Evolutionary conservation across 2,888 invertebrate species (phyloP).

Genomic region (Brachycybe producta): DNA sequence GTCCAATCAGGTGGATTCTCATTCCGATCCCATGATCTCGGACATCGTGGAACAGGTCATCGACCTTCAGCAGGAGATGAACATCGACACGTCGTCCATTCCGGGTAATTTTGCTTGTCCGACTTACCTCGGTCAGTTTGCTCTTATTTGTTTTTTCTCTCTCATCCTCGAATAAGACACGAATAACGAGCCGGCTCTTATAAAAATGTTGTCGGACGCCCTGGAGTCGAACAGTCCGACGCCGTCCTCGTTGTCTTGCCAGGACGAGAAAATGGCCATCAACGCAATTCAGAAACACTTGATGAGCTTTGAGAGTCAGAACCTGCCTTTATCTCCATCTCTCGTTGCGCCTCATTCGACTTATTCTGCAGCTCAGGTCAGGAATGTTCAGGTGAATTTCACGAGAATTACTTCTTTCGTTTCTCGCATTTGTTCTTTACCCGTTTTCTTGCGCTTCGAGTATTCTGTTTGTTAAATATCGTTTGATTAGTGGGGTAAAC

Average conservation of each 20-base stretch:
- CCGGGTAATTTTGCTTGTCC: too few relatives aligned
- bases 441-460: not conserved
- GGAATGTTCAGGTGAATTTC: too few relatives aligned
- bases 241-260: conserved; percentile 22
- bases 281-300: conserved; percentile 79
- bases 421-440: not conserved
- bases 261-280: conserved; percentile 62
- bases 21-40: conserved; percentile 46
- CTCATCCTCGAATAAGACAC: too few relatives aligned
- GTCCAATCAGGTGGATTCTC: conserved; percentile 17
- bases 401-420: not conserved
- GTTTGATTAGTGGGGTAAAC: too few relatives aligned
- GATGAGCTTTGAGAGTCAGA: conserved; percentile 60
- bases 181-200: too few relatives aligned
- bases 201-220: not conserved
- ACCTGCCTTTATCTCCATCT: conserved; percentile 16
- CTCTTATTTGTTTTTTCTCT: too few relatives aligned
- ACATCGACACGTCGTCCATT: conserved; percentile 44
- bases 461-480: too few relatives aligned
- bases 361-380: conserved; percentile 12
- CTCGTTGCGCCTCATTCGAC: conserved; percentile 17
- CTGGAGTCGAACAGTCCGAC: too few relatives aligned
- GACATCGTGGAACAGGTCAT: conserved; percentile 75
- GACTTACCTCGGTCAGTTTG: too few relatives aligned
- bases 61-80: conserved; percentile 43